A percentile compares a stretch with the other conserved stretches of the same genome.
These are phyloP conservation scores for Emydura subglobosa DNA, from an alignment of 2,113 vertebrate species.

Conservation along the genomic window DNA sequence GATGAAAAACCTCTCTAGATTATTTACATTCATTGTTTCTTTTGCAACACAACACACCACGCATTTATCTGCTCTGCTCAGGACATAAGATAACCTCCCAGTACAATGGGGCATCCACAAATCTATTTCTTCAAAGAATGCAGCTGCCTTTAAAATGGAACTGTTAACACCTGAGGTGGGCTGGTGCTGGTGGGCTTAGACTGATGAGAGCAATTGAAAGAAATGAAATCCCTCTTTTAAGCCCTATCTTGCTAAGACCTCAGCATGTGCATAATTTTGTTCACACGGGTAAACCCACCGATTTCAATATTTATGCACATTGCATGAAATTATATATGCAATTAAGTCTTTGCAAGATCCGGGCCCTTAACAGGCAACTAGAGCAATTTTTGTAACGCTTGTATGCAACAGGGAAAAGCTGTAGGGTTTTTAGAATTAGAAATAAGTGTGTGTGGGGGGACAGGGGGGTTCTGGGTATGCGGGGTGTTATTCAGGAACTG, in stretches of 20 bases:
- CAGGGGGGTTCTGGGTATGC: not conserved
- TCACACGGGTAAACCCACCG: not conserved
- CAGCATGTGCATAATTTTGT: not conserved
- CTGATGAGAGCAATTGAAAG: not conserved
- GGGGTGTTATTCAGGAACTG: conserved; percentile 26
- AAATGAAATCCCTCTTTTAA: not conserved
- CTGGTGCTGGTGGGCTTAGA: not conserved
- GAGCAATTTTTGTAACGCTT: not conserved
- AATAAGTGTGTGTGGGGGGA: not conserved
- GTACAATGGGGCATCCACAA: rapidly evolving
- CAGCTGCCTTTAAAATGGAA: not conserved
- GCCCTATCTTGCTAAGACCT: not conserved
- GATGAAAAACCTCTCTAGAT: conserved; percentile 33
- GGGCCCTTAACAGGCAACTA: not conserved
- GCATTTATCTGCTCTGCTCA: not conserved
- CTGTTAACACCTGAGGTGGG: not conserved
- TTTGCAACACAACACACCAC: not conserved
- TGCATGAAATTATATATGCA: rapidly evolving
- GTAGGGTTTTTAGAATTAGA: not conserved
- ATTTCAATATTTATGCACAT: not conserved
- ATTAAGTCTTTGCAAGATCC: rapidly evolving
- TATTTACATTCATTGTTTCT: conserved; percentile 51
- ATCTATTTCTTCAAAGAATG: not conserved
- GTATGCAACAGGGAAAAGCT: not conserved
- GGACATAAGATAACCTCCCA: not conserved